Base-by-base conservation (phyloP, 2,888 invertebrate genomes). In the Lithophane semibrunnea region DNA sequence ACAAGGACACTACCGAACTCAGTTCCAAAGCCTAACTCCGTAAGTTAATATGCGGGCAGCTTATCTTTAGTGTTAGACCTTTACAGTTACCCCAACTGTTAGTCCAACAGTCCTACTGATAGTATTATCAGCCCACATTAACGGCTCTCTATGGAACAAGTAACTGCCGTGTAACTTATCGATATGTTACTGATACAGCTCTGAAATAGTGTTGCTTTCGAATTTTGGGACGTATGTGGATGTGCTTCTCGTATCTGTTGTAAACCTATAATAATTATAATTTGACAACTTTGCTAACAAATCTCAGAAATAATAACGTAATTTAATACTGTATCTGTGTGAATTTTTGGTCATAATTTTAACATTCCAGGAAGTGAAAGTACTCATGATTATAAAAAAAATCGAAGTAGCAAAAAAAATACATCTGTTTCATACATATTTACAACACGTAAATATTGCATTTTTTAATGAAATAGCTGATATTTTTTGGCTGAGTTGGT, bases 51-150 rank as follows among this genome's bases (percentile, higher is more conserved):
- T 85, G 84, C 86, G 87, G 85, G 86, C 63, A 72, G 77, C 80
- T 86, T 90, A 86, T 90, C 86, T 88, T 77, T 82, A 79, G 63
- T 77, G 42, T 60, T 67, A 69, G 69, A 85, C 81, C 70, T 80
- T 80, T 81, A 54, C 21, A 9, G 52, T 52, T 54, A 84, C 75
- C 82, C 61, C 75, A 80, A 75, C 63, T 74, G 79, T 73, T 82
- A 70, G 73, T 79, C n/a, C 58, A 80, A 73, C 65, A 66, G 76
- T 75, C n/a, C 63, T 75, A 68, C 71, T 63, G 79, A 86, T 83
- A 76, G 42, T 73, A 70, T 75, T 88, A 88, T 88, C 81, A 65
- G 73, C 16, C 29, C 66, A 70, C 77, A 77, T 78, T 83, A 86
- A 85, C 77, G 77, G 68, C 68, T 61, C 77, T 76, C 77, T 73